These are phyloP conservation scores for Leptocoma aspasia DNA, from an alignment of 2,113 vertebrate species.

Conservation along the genomic window DNA sequence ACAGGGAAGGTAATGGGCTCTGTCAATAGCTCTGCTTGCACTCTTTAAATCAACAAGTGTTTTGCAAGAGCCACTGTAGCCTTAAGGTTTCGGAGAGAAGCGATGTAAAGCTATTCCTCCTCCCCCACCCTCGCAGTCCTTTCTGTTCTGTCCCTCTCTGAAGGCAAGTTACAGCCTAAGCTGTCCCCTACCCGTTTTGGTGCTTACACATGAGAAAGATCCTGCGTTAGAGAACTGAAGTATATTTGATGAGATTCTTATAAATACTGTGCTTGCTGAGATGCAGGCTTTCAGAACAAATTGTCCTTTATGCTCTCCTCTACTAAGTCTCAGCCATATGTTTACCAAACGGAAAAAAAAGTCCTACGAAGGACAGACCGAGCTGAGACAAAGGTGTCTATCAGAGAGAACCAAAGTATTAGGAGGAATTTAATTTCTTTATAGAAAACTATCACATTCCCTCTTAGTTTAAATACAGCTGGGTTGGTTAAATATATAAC, in stretches of 20 bases:
- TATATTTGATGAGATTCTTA: neutral
- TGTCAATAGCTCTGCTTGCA: neutral
- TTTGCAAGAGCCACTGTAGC: neutral
- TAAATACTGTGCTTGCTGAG: neutral
- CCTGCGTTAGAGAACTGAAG: neutral
- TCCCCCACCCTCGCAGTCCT: neutral
- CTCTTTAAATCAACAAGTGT: slow-evolving; percentile 15
- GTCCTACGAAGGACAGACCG: neutral
- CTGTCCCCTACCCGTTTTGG: neutral
- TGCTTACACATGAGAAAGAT: neutral
- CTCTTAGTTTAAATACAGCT: neutral
- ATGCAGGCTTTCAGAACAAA: neutral
- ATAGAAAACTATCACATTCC: neutral
- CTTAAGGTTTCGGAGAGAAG: neutral
- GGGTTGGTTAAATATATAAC: neutral
- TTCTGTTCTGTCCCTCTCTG: neutral
- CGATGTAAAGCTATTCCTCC: neutral
- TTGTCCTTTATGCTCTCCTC: neutral
- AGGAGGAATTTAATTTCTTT: neutral
- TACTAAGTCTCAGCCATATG: neutral
- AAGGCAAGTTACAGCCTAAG: neutral
- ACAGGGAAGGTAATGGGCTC: neutral
- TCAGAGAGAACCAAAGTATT: neutral
- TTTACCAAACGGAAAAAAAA: neutral
- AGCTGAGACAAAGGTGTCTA: neutral